Conservation (phyloP, 2,113 vertebrate genomes). For the Lagopus muta region DNA sequence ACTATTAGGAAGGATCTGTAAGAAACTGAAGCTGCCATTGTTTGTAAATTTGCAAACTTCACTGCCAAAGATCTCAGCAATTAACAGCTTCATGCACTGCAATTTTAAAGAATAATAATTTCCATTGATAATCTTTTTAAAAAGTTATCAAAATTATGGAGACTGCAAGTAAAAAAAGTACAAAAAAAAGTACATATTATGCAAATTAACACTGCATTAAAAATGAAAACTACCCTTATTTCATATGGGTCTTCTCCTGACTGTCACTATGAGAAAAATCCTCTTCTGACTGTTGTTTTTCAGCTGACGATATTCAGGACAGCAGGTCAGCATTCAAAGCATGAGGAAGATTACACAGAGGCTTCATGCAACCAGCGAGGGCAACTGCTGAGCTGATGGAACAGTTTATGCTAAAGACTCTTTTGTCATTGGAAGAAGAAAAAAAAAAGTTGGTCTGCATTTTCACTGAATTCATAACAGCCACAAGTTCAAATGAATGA, state of each 20-base stretch:
- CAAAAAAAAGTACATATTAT: not conserved
- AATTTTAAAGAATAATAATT: not conserved
- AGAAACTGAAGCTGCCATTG: not conserved
- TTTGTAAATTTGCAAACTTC: slow-evolving; percentile 14
- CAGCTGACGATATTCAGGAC: not conserved
- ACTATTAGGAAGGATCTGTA: not conserved
- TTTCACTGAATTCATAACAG: not conserved
- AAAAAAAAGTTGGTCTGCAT: not conserved
- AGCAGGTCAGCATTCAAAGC: not conserved
- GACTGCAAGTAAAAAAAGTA: not conserved
- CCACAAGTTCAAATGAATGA: not conserved
- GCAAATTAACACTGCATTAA: not conserved
- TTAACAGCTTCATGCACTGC: not conserved
- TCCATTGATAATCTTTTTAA: not conserved
- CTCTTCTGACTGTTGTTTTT: not conserved
- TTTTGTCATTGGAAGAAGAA: not conserved
- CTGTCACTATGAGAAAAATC: not conserved
- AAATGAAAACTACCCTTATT: not conserved
- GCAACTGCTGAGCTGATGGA: not conserved
- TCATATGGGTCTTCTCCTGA: not conserved
- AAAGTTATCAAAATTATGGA: not conserved
- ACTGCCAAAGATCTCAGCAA: not conserved
- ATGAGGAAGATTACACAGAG: not conserved
- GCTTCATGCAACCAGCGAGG: not conserved
- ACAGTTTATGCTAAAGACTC: not conserved